Base-by-base conservation (phyloP, 2,797 vertebrate species). In the Xyrichtys novacula region DNA sequence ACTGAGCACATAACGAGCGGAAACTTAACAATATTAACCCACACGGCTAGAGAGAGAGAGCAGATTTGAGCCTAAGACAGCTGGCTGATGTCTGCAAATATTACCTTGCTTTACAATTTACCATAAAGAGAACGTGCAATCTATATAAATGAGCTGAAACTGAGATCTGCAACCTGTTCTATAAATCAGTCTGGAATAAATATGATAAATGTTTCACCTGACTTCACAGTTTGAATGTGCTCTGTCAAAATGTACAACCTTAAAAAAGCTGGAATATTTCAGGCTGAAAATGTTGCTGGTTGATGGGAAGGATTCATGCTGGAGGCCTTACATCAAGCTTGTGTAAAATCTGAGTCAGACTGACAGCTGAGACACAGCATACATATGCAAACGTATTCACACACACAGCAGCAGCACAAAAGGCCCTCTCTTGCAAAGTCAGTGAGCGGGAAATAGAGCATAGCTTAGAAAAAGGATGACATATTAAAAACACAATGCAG, bases 341-440 rank as follows among this genome's bases (percentile, higher is more conserved):
- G 0, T 23, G 25, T 14, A 48, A 19, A 16, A 40, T 22, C n/a
- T n/a, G n/a, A 32, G 55, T 32, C 7, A 54, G 46, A 71, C 42
- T 25, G 23, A 26, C 55, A 58, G 34, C 58, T 82, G 67, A 68
- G 25, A 29, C 34, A 61, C 15, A 48, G 26, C 57, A 73, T 67
- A 58, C 80, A 69, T 43, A 70, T 43, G 57, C 14, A 28, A 66
- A 70, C n/a, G n/a, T n/a, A n/a, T n/a, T n/a, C n/a, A n/a, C n/a
- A 48, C 44, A 76, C 9, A 52, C 34, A 63, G 49, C n/a, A 63
- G 44, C 44, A 58, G 23, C 1, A 44, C 14, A 58, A n/a, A 46
- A 60, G 1, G 11, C 3, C 6, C 44, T 31, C 19, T n/a, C 20
- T 53, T 64, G 34, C 47, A 50, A 48, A 61, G 40, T 28, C 1